phyloP scores from a whole-genome alignment of 1,140 invertebrate species.

The Saccostrea cuccullata region DNA sequence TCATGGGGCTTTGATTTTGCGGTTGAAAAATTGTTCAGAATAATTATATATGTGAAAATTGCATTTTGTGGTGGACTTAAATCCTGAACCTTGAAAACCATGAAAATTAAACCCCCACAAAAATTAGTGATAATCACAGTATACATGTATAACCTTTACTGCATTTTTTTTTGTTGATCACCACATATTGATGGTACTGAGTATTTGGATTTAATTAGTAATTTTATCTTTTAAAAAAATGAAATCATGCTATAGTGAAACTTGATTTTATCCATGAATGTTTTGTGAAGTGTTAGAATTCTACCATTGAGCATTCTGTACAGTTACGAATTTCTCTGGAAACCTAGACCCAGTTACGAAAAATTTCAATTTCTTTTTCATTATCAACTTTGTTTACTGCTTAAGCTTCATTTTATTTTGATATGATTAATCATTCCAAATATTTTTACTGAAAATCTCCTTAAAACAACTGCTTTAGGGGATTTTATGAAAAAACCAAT shows the following conservation, averaged over 20 bases:
- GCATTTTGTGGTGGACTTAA: too few species aligned
- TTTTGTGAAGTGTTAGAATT: neutral
- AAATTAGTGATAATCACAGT: neutral
- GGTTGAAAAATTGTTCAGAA: too few species aligned
- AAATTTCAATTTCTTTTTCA: neutral
- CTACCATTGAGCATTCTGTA: neutral
- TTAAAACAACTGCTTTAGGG: constrained; percentile 6
- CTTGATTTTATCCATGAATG: neutral
- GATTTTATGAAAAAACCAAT: neutral
- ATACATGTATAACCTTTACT: neutral
- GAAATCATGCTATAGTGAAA: neutral
- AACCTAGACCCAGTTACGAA: neutral
- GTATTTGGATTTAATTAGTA: too few species aligned
- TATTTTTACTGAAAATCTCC: neutral
- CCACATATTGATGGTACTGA: too few species aligned
- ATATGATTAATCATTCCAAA: constrained; percentile 8
- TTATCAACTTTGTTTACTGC: neutral
- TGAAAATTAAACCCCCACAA: too few species aligned
- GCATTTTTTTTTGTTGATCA: neutral
- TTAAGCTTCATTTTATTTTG: constrained; percentile 18
- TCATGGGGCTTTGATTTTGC: neutral
- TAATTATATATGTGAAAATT: too few species aligned
- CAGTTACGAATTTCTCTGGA: neutral
- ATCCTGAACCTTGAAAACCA: too few species aligned
- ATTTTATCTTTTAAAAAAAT: too few species aligned